Conservation (phyloP, 2,888 invertebrate genomes). For the Amblyjoppa fuscipennis region DNA sequence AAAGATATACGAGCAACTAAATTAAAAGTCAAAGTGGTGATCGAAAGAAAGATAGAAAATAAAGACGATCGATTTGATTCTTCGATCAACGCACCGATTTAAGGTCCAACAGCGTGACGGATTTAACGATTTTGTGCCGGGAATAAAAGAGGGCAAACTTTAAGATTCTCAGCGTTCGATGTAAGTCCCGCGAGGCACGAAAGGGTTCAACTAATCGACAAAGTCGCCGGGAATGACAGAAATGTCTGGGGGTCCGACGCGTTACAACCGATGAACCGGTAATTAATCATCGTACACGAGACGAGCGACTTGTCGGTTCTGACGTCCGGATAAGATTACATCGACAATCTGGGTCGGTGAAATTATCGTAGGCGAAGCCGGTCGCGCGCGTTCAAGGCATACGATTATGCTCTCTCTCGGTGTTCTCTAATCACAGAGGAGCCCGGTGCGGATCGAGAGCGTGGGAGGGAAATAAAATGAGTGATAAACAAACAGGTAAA, state of each 20-base stretch:
- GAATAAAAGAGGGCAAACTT: too few species aligned
- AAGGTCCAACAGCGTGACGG: too few species aligned
- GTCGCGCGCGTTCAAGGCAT: neutral
- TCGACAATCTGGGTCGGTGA: slow-evolving; percentile 17
- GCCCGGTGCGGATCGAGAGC: neutral
- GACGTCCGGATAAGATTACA: slow-evolving; percentile 34
- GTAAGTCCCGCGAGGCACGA: neutral
- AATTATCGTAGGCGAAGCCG: neutral
- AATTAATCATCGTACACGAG: slow-evolving; percentile 43
- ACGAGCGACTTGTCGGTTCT: neutral
- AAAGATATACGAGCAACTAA: too few species aligned
- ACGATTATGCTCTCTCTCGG: neutral
- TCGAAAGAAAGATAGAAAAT: too few species aligned
- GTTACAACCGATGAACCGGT: slow-evolving; percentile 28
- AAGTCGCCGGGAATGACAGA: neutral
- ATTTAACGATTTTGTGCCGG: too few species aligned
- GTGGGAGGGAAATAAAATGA: slow-evolving; percentile 11
- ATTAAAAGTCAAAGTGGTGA: too few species aligned
- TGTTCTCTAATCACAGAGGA: neutral
- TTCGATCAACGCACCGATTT: neutral
- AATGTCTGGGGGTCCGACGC: slow-evolving; percentile 4
- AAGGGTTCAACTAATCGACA: neutral
- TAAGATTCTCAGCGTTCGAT: neutral
- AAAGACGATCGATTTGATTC: too few species aligned
- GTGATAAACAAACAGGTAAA: slow-evolving; percentile 9